Evolutionary conservation across 2,797 vertebrate genomes (phyloP).

Genomic region (Malurus splendens): DNA sequence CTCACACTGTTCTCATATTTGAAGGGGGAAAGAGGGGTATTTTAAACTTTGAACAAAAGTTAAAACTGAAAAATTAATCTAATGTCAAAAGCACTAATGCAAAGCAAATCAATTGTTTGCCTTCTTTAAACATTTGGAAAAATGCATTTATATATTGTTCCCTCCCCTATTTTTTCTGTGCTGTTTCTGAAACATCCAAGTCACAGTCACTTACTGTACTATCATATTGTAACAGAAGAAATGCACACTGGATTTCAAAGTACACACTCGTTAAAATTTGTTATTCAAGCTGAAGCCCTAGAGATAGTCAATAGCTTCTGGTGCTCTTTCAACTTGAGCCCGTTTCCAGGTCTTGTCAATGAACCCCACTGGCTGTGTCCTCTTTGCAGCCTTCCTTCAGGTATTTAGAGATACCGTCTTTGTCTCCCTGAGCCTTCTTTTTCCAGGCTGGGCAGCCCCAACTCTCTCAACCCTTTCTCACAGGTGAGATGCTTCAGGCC

Average conservation of each 20-base stretch:
- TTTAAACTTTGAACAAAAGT: neutral
- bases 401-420: neutral
- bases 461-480: neutral
- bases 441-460: neutral
- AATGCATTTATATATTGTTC: neutral
- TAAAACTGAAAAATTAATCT: neutral
- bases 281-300: neutral
- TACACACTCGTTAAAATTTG: neutral
- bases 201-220: neutral
- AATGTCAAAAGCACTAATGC: neutral
- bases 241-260: neutral
- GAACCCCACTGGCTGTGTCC: neutral
- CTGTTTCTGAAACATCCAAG: neutral
- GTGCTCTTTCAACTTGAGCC: neutral
- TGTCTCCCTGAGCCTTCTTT: neutral
- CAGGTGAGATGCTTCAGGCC: neutral
- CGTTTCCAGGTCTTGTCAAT: rapidly evolving
- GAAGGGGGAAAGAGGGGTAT: neutral
- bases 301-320: neutral
- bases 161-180: neutral
- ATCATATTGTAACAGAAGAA: neutral
- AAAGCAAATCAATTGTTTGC: neutral
- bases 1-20: neutral
- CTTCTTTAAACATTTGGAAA: neutral
- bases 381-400: neutral